These are phyloP conservation scores for Troides aeacus DNA, from an alignment of 2,888 invertebrate genomes.

Conservation along the genomic window DNA sequence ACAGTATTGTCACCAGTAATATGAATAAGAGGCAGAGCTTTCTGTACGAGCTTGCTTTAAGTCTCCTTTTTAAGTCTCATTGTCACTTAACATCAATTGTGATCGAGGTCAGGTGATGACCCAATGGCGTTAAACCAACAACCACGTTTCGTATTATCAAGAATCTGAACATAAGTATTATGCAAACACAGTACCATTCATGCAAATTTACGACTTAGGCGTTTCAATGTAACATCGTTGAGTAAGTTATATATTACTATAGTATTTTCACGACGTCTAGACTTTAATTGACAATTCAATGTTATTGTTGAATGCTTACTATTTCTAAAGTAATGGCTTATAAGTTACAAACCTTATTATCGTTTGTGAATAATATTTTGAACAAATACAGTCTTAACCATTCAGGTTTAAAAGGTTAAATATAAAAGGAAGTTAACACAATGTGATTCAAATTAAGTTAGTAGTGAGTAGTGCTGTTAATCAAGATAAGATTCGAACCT, in stretches of 20 bases:
- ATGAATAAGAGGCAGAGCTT: not conserved
- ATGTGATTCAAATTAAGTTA: not conserved
- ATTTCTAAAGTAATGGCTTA: not conserved
- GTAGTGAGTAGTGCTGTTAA: not conserved
- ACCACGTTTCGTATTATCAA: not conserved
- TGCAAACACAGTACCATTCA: constrained; percentile 1
- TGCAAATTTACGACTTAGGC: not conserved
- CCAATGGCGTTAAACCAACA: not conserved
- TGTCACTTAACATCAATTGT: not conserved
- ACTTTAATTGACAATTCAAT: not conserved
- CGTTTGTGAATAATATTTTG: too few relatives aligned
- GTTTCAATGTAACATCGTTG: not conserved
- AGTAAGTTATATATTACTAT: not conserved
- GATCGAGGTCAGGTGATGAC: too few relatives aligned
- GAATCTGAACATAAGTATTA: not conserved
- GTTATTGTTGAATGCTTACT: not conserved
- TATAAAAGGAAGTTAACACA: not conserved
- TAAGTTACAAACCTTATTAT: not conserved
- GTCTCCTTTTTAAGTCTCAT: not conserved
- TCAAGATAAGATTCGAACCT: not conserved
- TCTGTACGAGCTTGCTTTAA: not conserved
- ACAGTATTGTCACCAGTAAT: too few relatives aligned
- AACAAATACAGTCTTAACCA: too few relatives aligned
- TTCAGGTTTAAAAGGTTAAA: too few relatives aligned
- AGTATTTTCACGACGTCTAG: not conserved